A percentile compares a stretch with the other conserved stretches of the same genome.
Evolutionary conservation across 2,797 vertebrate species (phyloP).

Genomic region (Glyptemys insculpta): DNA sequence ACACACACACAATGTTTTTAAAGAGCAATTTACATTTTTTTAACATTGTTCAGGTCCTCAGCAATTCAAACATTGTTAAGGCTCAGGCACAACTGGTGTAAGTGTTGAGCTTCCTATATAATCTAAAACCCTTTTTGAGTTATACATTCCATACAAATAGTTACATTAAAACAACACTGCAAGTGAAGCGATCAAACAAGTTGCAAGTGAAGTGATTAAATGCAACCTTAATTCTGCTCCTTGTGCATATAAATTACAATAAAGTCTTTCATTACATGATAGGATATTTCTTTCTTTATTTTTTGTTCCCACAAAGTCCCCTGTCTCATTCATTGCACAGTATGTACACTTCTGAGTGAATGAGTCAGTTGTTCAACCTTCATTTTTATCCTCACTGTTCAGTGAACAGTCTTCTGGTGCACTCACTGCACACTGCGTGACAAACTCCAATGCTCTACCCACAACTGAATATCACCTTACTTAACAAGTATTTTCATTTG

Average conservation of each 20-base stretch:
- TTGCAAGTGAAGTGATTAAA: not conserved
- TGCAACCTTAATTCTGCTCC: not conserved
- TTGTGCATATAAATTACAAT: not conserved
- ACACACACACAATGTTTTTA: rapidly evolving
- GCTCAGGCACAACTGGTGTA: not conserved
- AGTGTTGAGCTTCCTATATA: not conserved
- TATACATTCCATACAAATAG: not conserved
- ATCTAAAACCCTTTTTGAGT: not conserved
- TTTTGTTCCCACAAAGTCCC: not conserved
- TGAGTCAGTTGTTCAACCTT: not conserved
- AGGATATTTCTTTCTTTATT: not conserved
- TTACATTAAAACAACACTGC: not conserved
- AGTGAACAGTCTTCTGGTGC: not conserved
- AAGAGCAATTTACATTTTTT: not conserved
- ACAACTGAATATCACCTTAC: not conserved
- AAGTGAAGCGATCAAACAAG: not conserved
- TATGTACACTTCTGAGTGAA: not conserved
- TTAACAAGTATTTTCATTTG: not conserved
- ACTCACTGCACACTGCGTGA: not conserved
- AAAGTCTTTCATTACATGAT: not conserved
- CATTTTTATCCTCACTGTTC: not conserved
- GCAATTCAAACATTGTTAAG: not conserved
- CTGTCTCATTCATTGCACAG: not conserved
- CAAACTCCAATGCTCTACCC: not conserved
- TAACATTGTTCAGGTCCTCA: not conserved